A percentile compares a stretch with the other conserved stretches of the same genome.
phyloP scores from a whole-genome alignment of 2,113 vertebrate species.

The Psammodynastes pulverulentus region DNA sequence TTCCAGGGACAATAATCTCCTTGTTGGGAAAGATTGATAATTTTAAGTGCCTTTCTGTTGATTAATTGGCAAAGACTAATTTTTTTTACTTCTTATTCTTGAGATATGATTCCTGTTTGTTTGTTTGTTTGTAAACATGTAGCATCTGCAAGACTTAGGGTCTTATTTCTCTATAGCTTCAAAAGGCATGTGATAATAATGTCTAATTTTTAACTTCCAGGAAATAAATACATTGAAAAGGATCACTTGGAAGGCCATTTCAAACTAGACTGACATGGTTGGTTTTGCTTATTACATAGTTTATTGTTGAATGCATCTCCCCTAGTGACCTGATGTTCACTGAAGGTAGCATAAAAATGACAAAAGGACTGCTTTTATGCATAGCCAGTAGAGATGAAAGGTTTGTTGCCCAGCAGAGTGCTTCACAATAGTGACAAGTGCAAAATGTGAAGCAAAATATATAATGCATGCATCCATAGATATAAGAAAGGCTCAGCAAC shows the following conservation, averaged over 20 bases:
- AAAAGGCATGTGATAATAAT: background rate
- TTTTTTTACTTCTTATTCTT: constrained; percentile 20
- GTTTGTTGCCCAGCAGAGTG: background rate
- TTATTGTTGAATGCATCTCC: constrained; percentile 2
- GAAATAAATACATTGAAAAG: constrained; percentile 10
- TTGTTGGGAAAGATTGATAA: constrained; percentile 21
- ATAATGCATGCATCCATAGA: background rate
- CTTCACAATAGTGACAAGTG: background rate
- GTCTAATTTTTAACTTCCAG: constrained; percentile 33
- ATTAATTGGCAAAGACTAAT: constrained; percentile 26
- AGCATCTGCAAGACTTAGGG: background rate
- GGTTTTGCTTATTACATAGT: constrained; percentile 3
- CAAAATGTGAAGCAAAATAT: background rate
- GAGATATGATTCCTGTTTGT: background rate
- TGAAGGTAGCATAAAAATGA: background rate
- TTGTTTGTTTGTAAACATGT: background rate
- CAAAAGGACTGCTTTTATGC: background rate
- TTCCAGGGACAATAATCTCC: constrained; percentile 21
- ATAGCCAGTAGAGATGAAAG: background rate
- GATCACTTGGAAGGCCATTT: constrained; percentile 21
- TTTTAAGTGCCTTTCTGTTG: constrained; percentile 24
- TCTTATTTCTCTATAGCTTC: background rate
- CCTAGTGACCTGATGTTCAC: background rate
- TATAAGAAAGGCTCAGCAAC: background rate
- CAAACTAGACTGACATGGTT: background rate